These are phyloP conservation scores for Sicus ferrugineus DNA, from an alignment of 2,888 invertebrate species.

Conservation along the genomic window DNA sequence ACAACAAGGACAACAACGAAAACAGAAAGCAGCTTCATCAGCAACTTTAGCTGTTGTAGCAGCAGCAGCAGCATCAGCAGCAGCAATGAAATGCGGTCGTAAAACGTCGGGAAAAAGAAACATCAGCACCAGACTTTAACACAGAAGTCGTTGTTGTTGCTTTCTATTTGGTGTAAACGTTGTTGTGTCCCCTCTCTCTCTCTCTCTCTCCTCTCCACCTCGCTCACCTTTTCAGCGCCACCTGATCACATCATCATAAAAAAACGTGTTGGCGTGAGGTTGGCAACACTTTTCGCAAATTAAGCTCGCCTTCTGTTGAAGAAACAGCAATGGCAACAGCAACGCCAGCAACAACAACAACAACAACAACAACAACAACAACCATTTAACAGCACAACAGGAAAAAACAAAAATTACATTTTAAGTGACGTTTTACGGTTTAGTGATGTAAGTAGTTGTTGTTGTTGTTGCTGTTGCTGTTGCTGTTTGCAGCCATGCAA, in stretches of 20 bases:
- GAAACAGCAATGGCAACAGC: neutral
- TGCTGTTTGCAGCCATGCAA: neutral
- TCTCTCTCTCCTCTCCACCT: neutral
- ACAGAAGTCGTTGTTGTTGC: neutral
- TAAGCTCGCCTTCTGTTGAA: slow-evolving; percentile 4
- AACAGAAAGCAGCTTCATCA: neutral
- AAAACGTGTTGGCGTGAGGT: slow-evolving; percentile 8
- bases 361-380: neutral
- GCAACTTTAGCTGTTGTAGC: neutral
- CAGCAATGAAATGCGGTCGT: slow-evolving; percentile 22
- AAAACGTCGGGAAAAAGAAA: neutral
- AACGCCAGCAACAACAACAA: neutral
- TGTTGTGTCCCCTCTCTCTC: slow-evolving; percentile 10
- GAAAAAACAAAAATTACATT: slow-evolving; percentile 1
- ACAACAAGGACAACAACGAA: slow-evolving; percentile 3
- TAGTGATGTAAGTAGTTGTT: neutral
- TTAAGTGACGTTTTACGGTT: neutral
- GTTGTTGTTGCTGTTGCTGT: neutral
- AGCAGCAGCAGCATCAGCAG: slow-evolving; percentile 1
- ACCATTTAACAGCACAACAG: neutral
- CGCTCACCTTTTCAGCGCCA: neutral
- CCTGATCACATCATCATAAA: slow-evolving; percentile 4
- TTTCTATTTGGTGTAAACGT: slow-evolving; percentile 4
- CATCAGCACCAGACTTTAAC: neutral
- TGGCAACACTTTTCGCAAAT: slow-evolving; percentile 25